Base-by-base conservation (phyloP, 2,113 vertebrate genomes). In the Gavia stellata region DNA sequence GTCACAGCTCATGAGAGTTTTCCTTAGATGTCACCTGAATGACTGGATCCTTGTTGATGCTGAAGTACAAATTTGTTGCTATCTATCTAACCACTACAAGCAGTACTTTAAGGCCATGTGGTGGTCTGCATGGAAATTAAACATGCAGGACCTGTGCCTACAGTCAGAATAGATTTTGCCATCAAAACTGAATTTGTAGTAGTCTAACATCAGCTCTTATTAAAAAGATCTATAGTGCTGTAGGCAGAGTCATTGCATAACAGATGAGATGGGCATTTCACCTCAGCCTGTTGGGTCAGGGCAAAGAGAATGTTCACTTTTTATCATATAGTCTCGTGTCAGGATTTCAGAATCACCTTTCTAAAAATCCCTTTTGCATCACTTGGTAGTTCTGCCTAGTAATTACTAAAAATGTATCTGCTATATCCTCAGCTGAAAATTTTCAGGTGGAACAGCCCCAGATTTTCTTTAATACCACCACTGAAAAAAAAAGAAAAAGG, bases 201-300 rank as follows among this genome's bases (percentile, higher is more conserved):
- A 85, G 84, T 88, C 75, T 94, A 96, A 78, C 90, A 90, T 86
- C 74, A 90, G 93, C 90, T 93, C 95, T 92, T 94, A 87, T 94
- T 96, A 79, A 83, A 81, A 90, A 73, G 90, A 93, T 94, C 81
- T 79, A 82, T 58, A 88, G 45, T 68, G 85, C 73, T 81, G 59
- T 74, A 93, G 56, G 49, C 53, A 68, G 61, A 89, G 59, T 84
- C 73, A 62, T 86, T 88, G 62, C 20, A 3, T 92, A 90, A 83
- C 58, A 66, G 66, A 84, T 85, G 89, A 92, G 74, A 67, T 31
- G 65, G 66, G 21, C 71, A 86, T 80, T 96, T 94, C 81, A 86
- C 75, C 77, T 93, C 72, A 58, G 61, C 78, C 45, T 73, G 55
- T 45, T 59, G 73, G 65, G 93, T 91, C 86, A 92, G 75, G 82